Conservation (phyloP, 2,888 invertebrate genomes). For the Spodoptera picta region DNA sequence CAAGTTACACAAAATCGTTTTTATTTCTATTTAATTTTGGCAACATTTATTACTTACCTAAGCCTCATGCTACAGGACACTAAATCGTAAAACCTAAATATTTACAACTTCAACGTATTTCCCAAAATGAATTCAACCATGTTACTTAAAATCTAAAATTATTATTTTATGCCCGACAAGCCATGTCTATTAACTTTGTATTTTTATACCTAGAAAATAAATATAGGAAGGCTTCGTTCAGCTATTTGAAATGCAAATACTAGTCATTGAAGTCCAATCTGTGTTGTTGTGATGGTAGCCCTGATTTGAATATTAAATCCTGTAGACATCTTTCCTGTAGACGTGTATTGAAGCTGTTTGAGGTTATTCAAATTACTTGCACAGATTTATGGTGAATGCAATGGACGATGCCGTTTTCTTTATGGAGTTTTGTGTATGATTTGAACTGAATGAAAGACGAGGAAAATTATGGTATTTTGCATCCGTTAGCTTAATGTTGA, state of each 20-base stretch:
- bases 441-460: neutral
- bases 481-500: no score
- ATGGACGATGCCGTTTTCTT: neutral
- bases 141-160: no score
- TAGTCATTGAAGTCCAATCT: constrained; percentile 51
- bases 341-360: constrained; percentile 10
- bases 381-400: constrained; percentile 6
- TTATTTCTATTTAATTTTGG: no score
- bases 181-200: constrained; percentile 31
- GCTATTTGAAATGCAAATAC: constrained; percentile 57
- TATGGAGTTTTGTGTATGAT: neutral
- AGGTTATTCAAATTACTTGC: constrained; percentile 18
- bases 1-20: no score
- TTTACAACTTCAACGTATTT: neutral
- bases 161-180: no score
- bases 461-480: no score
- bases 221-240: constrained; percentile 42
- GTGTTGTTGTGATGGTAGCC: constrained; percentile 41
- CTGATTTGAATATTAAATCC: constrained; percentile 55
- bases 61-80: no score
- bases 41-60: no score
- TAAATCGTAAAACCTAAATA: constrained; percentile 10
- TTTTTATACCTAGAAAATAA: constrained; percentile 47
- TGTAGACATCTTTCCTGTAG: constrained; percentile 34
- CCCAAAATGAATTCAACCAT: neutral